A percentile compares a stretch with the other conserved stretches of the same genome.
Conservation (phyloP, 2,113 vertebrate species). For the Brachypodius melanocephalos region DNA sequence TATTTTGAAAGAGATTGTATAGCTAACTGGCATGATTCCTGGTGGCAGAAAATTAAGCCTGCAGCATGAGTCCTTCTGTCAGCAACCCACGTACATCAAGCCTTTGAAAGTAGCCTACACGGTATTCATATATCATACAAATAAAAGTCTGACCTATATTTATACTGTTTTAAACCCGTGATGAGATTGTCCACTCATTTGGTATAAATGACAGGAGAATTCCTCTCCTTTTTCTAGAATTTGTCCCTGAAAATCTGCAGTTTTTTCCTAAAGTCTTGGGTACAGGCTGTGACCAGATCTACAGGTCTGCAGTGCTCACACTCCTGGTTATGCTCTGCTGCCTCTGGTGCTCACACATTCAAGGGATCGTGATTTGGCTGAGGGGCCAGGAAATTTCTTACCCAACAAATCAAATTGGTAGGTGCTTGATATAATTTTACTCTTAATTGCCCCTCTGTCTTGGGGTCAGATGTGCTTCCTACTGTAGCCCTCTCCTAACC, state of each 20-base stretch:
- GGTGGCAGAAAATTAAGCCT: not conserved
- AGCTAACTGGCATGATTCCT: not conserved
- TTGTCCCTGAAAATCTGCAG: not conserved
- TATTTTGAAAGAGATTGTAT: not conserved
- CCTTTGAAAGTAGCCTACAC: not conserved
- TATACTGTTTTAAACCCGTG: not conserved
- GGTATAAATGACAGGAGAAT: not conserved
- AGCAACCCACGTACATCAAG: not conserved
- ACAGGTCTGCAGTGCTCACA: not conserved
- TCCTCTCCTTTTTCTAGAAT: not conserved
- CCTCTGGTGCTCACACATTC: not conserved
- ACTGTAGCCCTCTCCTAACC: not conserved
- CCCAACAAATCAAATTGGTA: not conserved
- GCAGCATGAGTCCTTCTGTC: not conserved
- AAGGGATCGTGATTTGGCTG: not conserved
- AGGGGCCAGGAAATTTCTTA: not conserved
- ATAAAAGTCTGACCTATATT: not conserved
- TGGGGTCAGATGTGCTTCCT: not conserved
- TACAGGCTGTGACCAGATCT: not conserved
- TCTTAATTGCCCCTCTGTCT: not conserved
- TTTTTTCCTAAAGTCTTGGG: not conserved
- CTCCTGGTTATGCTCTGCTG: not conserved
- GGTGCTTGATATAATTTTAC: not conserved
- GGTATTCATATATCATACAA: not conserved
- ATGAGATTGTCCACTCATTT: not conserved